Evolutionary conservation across 2,113 vertebrate species (phyloP).

Genomic region (Guaruba guarouba): DNA sequence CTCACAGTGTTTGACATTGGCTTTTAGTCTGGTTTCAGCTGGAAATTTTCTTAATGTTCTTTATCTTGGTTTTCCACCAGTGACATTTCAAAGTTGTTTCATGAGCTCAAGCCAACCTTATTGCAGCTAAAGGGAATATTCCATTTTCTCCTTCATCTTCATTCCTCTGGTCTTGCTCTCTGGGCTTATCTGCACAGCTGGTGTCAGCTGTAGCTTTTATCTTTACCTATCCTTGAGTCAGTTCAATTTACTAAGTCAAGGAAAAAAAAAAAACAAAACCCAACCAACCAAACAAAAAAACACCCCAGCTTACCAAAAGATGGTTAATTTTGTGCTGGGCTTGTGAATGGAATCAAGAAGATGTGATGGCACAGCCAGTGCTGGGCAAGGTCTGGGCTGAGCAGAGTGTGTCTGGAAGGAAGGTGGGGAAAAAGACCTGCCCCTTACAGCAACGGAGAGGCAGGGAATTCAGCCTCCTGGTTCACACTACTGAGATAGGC

Average conservation of each 20-base stretch:
- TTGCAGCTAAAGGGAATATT: neutral
- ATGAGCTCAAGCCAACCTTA: neutral
- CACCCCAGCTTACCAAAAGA: neutral
- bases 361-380: neutral
- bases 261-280: too few species aligned
- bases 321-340: neutral
- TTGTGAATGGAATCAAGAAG: neutral
- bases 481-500: neutral
- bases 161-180: neutral
- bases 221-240: neutral
- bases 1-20: neutral
- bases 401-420: neutral
- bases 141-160: neutral
- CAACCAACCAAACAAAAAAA: neutral
- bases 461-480: neutral
- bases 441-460: neutral
- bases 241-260: neutral
- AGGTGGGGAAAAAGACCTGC: neutral
- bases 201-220: conserved; percentile 15
- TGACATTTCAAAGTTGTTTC: neutral
- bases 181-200: neutral
- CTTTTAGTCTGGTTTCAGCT: conserved; percentile 2
- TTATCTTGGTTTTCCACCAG: neutral
- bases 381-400: neutral
- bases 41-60: neutral